Evolutionary conservation across 2,113 vertebrate genomes (phyloP), one percentile per base, ranked within the genome.

Genomic region (Oostethus manadensis): DNA sequence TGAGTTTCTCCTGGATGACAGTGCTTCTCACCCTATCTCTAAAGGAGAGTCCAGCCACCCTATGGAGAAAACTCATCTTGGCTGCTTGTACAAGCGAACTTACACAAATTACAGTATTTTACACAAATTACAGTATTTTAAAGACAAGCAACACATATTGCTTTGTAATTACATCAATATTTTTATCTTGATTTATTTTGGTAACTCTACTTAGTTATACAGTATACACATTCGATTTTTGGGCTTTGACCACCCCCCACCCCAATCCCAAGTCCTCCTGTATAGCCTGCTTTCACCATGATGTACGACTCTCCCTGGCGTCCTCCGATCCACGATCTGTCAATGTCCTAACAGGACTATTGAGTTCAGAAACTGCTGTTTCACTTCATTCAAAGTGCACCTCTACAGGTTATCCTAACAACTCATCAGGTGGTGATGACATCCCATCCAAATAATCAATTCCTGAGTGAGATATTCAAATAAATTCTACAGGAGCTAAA

Each of bases 261-360:
- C 57, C 64, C 26, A 20, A 14, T 44, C 40, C 17, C 3, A 10
- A 47, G n/a, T 29, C 51, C 50, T 9, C 55, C 10, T 8, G 20
- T 1, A 3, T 18, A 40, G 26, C 7, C 62, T 33, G 35, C 51
- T 43, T 44, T 77, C 60, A 17, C 46, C n/a, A 45, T 84, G 85
- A 87, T 80, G 76, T 71, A 87, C 64, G 75, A 81, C 51, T 79
- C 71, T 77, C 75, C 71, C 76, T 47, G 49, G 48, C 60, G 71
- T 80, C 76, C 78, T 80, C 66, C 68, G 73, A 73, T 63, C 65
- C 51, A 47, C 15, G 58, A 66, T 71, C 60, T 43, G 58, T 68
- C 73, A 70, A 56, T 10, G 50, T 76, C 66, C 33, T 5, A 33
- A n/a, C 43, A 33, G 38, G 42, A 20, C 61, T 15, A 45, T 47